Conservation (phyloP, 35 echinoderm and acorn worm species). For the Amphiura filiformis region DNA sequence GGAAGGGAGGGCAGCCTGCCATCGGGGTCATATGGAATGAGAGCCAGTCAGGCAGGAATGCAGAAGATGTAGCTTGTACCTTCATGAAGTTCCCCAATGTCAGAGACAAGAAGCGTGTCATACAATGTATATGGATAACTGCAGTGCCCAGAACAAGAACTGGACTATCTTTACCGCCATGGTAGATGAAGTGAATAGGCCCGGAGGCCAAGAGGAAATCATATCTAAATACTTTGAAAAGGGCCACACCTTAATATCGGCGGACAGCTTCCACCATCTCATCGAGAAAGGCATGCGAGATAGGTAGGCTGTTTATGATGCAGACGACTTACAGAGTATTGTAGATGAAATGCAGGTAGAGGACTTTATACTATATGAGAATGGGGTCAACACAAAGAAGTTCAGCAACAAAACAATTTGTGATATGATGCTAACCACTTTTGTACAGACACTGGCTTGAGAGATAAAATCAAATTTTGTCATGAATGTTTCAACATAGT, state of each 20-base stretch:
- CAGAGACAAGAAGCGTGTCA: neutral
- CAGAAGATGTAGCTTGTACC: conserved; percentile 5
- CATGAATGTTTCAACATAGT: too few relatives aligned
- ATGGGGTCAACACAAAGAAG: too few relatives aligned
- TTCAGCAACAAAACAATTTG: neutral
- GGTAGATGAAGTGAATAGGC: neutral
- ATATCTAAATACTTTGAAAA: conserved; percentile 4
- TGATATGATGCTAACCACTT: too few relatives aligned
- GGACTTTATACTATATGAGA: too few relatives aligned
- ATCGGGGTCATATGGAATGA: conserved; percentile 23
- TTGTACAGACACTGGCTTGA: too few relatives aligned
- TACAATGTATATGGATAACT: conserved; percentile 14
- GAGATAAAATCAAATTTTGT: too few relatives aligned
- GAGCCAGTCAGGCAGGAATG: neutral
- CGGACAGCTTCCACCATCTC: neutral
- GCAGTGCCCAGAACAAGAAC: conserved; percentile 21
- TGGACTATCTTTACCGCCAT: conserved; percentile 27
- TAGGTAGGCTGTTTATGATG: neutral
- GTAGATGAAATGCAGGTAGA: neutral
- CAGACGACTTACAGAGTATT: neutral
- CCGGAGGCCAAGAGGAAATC: neutral
- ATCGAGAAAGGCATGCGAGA: neutral
- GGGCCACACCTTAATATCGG: conserved; percentile 16
- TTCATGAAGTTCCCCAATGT: neutral
- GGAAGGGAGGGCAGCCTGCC: neutral